Evolutionary conservation across 2,113 vertebrate species (phyloP).

Genomic region (Neomonachus schauinslandi): DNA sequence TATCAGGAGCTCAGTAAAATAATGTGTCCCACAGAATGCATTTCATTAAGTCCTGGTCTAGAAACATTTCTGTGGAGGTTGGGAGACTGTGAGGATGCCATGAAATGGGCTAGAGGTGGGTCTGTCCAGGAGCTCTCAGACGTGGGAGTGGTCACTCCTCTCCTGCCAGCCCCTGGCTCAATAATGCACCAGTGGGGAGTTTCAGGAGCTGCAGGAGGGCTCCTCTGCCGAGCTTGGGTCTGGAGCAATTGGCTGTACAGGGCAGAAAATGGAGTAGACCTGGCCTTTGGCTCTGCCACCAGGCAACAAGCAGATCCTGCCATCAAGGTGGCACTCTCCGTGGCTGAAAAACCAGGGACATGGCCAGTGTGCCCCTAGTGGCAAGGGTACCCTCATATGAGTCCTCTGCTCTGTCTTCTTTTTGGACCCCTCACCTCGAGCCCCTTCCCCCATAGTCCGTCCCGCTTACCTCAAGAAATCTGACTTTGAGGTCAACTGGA

Average conservation of each 20-base stretch:
- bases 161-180: background rate
- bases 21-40: background rate
- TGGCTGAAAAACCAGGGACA: background rate
- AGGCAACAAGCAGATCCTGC: background rate
- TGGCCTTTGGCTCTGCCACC: background rate
- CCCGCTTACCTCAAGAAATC: background rate
- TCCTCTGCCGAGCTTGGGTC: background rate
- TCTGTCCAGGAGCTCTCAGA: background rate
- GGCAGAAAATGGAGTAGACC: background rate
- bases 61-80: background rate
- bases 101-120: no score
- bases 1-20: background rate
- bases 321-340: no score
- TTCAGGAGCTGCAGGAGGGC: background rate
- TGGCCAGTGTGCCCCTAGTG: background rate
- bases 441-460: rapidly evolving
- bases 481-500: background rate
- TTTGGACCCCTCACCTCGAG: background rate
- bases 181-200: background rate
- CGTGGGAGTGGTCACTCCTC: background rate
- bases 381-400: background rate
- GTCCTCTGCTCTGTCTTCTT: background rate
- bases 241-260: background rate
- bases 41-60: background rate
- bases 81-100: background rate